These are phyloP conservation scores for Andrena haemorrhoa DNA, from an alignment of 2,888 invertebrate genomes.

Conservation along the genomic window DNA sequence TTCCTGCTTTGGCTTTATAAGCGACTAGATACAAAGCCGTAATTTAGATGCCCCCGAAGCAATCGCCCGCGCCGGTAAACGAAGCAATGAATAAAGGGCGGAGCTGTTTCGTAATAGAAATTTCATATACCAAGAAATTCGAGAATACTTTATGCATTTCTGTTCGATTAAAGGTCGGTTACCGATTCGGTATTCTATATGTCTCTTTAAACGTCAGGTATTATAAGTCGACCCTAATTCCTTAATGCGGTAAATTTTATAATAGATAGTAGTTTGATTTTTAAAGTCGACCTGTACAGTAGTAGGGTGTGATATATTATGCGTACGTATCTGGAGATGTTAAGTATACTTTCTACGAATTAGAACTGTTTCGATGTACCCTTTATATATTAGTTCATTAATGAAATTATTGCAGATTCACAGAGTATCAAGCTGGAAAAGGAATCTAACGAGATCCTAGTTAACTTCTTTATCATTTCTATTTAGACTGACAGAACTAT, in stretches of 20 bases:
- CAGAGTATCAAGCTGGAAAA: conserved; percentile 28
- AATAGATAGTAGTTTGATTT: conserved; percentile 17
- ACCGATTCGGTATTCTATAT: background rate
- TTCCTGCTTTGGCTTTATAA: conserved; percentile 41
- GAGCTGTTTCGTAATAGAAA: background rate
- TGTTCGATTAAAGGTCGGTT: conserved; percentile 12
- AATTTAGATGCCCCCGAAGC: conserved; percentile 31
- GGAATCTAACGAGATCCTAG: conserved; percentile 39
- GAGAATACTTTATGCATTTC: conserved; percentile 20
- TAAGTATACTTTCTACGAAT: conserved; percentile 30
- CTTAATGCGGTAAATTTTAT: conserved; percentile 31
- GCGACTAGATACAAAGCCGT: conserved; percentile 57
- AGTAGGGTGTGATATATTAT: conserved; percentile 32
- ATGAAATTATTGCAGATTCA: conserved; percentile 40
- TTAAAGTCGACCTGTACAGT: conserved; percentile 30
- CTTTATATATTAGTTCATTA: conserved; percentile 28
- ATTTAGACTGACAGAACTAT: conserved; percentile 23
- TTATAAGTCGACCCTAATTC: conserved; percentile 10
- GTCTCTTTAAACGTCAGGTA: conserved; percentile 24
- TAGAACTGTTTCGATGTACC: conserved; percentile 46
- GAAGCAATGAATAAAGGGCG: conserved; percentile 1
- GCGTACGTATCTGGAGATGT: conserved; percentile 9
- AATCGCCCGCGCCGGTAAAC: conserved; percentile 25
- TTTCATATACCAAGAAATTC: conserved; percentile 20
- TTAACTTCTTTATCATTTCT: conserved; percentile 23